Evolutionary conservation across 2,797 vertebrate genomes (phyloP).

Genomic region (Monodelphis domestica): DNA sequence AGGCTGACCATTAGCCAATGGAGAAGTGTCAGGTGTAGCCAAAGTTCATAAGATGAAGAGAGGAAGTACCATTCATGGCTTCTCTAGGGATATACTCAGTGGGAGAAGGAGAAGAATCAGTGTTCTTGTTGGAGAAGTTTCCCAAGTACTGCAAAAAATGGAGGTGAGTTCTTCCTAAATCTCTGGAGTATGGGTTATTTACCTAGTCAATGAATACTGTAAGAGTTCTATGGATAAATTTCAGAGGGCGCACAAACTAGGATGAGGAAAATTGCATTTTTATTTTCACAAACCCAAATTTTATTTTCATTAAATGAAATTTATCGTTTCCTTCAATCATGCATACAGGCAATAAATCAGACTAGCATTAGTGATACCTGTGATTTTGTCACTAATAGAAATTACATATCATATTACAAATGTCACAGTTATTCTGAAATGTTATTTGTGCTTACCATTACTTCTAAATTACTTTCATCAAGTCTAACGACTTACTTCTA

Average conservation of each 20-base stretch:
- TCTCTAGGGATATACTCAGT: neutral
- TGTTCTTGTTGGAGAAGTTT: neutral
- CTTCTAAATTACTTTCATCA: neutral
- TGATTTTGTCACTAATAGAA: neutral
- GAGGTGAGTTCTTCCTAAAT: neutral
- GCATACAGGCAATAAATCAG: neutral
- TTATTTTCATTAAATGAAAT: neutral
- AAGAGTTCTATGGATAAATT: neutral
- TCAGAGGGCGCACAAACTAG: neutral
- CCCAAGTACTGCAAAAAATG: neutral
- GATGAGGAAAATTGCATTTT: neutral
- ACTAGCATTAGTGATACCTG: neutral
- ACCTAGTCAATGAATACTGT: neutral
- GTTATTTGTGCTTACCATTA: neutral
- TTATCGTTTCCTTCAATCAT: neutral
- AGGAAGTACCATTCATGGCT: neutral
- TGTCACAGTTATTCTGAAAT: neutral
- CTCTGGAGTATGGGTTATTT: neutral
- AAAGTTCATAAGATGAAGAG: neutral
- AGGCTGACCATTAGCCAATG: neutral
- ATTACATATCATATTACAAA: neutral
- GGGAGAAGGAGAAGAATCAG: neutral
- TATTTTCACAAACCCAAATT: neutral
- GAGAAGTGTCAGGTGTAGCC: neutral
- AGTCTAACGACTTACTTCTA: neutral